Conservation (phyloP, 2,797 vertebrate genomes). For the Anniella stebbinsi region DNA sequence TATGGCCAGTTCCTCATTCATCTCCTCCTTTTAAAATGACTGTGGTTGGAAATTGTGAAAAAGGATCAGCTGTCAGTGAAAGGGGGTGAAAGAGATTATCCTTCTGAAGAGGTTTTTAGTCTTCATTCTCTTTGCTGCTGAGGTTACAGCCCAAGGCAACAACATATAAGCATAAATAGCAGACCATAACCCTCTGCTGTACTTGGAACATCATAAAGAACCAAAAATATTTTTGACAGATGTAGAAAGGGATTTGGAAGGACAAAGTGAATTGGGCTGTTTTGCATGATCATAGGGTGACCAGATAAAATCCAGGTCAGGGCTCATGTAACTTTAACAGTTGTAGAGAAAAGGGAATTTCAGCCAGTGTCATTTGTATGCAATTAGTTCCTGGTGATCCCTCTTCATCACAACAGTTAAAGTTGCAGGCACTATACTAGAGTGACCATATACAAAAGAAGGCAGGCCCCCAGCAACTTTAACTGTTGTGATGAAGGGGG, state of each 20-base stretch:
- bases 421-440: too few relatives aligned
- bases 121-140: slow-evolving; percentile 56
- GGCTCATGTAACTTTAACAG: too few relatives aligned
- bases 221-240: slow-evolving; percentile 47
- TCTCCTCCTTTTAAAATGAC: slow-evolving; percentile 47
- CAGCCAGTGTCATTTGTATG: too few relatives aligned
- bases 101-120: slow-evolving; percentile 62
- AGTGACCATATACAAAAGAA: too few relatives aligned
- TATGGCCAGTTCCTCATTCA: background rate
- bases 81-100: slow-evolving; percentile 54
- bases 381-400: too few relatives aligned
- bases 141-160: slow-evolving; percentile 47
- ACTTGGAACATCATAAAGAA: slow-evolving; percentile 51
- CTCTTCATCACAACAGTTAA: too few relatives aligned
- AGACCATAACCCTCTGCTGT: slow-evolving; percentile 40
- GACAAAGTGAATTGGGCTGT: slow-evolving; percentile 1
- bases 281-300: background rate
- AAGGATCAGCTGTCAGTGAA: slow-evolving; percentile 41
- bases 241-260: slow-evolving; percentile 46
- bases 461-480: too few relatives aligned
- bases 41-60: slow-evolving; percentile 49
- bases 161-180: slow-evolving; percentile 53
- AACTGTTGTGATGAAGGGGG: too few relatives aligned
- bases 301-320: too few relatives aligned
- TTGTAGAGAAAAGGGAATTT: too few relatives aligned